phyloP scores from a whole-genome alignment of 2,113 vertebrate species.

The Deroptyus accipitrinus region DNA sequence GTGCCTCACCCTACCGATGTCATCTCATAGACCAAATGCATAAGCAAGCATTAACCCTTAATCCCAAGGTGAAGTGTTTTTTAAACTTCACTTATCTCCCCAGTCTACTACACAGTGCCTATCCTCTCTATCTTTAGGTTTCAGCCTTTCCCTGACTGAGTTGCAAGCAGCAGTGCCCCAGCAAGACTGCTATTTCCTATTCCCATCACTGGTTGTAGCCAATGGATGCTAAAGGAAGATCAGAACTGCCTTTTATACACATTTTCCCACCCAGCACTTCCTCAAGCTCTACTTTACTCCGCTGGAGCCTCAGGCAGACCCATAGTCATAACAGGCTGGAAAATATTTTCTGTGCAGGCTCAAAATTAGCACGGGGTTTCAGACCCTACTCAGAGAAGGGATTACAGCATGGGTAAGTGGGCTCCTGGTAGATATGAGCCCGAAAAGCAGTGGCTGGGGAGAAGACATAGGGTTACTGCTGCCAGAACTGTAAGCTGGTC shows the following conservation, averaged over 20 bases:
- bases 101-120: neutral
- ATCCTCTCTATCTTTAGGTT: neutral
- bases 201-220: neutral
- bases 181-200: neutral
- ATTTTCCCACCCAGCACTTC: neutral
- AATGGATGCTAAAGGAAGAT: constrained; percentile 1
- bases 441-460: neutral
- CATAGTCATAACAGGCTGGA: constrained; percentile 37
- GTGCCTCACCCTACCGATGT: neutral
- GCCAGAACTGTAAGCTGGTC: neutral
- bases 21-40: neutral
- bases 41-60: neutral
- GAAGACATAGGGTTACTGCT: neutral
- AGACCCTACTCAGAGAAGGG: neutral
- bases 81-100: neutral
- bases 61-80: neutral
- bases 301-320: neutral
- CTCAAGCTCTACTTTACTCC: neutral
- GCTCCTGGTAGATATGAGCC: neutral
- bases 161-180: neutral
- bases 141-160: neutral
- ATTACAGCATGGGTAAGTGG: neutral
- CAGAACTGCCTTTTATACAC: neutral
- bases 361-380: neutral
- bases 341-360: neutral